Percentiles rank a stretch among this genome's conserved stretches.
phyloP scores from a whole-genome alignment of 2,797 vertebrate species.

The Pygocentrus nattereri region DNA sequence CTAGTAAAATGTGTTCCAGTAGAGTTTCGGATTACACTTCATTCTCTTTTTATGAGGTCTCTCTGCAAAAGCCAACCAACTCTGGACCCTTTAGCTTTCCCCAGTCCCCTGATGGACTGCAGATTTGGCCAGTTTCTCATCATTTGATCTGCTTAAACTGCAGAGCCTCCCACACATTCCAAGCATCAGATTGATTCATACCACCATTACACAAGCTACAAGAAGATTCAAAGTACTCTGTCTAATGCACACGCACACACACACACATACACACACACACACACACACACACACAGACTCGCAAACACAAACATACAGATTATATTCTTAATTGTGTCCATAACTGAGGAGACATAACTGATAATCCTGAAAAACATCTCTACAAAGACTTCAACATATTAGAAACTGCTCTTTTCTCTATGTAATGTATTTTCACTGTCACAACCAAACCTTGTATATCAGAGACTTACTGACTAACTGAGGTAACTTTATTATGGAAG shows the following conservation, averaged over 20 bases:
- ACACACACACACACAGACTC: neutral
- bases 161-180: conserved; percentile 52
- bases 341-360: neutral
- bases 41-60: conserved; percentile 55
- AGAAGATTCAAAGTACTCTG: conserved; percentile 37
- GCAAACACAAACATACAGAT: neutral
- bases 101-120: conserved; percentile 51
- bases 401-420: too few species aligned
- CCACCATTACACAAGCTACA: conserved; percentile 48
- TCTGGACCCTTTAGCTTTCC: conserved; percentile 43
- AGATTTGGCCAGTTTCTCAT: conserved; percentile 57
- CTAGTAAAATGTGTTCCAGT: conserved; percentile 41
- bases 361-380: too few species aligned
- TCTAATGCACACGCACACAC: conserved; percentile 1
- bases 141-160: conserved; percentile 56
- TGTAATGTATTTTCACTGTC: too few species aligned
- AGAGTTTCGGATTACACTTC: conserved; percentile 50
- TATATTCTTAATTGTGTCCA: neutral
- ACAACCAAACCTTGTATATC: too few species aligned
- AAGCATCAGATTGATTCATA: conserved; percentile 54
- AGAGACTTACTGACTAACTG: too few species aligned
- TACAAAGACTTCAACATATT: too few species aligned
- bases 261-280: neutral
- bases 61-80: conserved; percentile 40
- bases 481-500: too few species aligned